Evolutionary conservation across 2,113 vertebrate genomes (phyloP).

Genomic region (Felis chaus): DNA sequence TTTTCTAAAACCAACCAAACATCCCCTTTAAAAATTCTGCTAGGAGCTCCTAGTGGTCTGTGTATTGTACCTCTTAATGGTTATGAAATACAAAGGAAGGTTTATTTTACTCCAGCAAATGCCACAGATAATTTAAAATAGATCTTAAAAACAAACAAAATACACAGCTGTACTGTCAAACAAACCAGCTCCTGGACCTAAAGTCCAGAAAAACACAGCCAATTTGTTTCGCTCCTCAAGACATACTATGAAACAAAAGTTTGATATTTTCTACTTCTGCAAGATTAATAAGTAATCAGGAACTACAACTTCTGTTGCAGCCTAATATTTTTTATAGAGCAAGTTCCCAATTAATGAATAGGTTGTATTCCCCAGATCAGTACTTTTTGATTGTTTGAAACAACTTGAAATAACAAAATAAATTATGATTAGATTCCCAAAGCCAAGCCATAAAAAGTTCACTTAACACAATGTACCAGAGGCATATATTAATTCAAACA

Average conservation of each 20-base stretch:
- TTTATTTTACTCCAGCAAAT: constrained; percentile 35
- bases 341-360: not conserved
- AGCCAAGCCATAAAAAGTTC: not conserved
- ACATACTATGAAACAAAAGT: not conserved
- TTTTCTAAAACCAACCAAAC: not conserved
- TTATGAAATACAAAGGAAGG: not conserved
- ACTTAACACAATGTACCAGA: not conserved
- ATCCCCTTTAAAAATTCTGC: not conserved
- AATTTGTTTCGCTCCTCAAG: not conserved
- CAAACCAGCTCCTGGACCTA: not conserved
- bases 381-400: not conserved
- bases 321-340: not conserved
- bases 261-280: not conserved
- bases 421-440: constrained; percentile 3
- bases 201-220: not conserved
- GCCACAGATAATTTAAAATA: not conserved
- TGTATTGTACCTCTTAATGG: not conserved
- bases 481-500: not conserved
- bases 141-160: not conserved
- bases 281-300: not conserved
- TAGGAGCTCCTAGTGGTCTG: not conserved
- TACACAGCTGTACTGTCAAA: not conserved
- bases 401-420: constrained; percentile 25
- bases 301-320: not conserved
- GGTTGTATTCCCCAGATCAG: not conserved